These are phyloP conservation scores for Dysdera silvatica DNA, from an alignment of 1,140 invertebrate genomes.

Conservation along the genomic window DNA sequence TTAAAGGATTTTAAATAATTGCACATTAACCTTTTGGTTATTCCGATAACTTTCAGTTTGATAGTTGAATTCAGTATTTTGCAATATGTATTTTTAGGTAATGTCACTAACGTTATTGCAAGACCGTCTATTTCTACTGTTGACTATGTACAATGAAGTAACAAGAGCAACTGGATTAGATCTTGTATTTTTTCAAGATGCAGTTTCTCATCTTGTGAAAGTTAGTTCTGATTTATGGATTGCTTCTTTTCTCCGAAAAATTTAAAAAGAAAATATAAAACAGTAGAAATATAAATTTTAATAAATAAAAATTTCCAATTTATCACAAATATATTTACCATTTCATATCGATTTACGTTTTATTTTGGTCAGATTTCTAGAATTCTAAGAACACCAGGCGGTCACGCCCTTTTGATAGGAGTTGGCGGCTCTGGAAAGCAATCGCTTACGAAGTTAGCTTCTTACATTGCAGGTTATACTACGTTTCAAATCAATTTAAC, in stretches of 20 bases:
- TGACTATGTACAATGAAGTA: slow-evolving; percentile 93
- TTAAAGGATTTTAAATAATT: no score
- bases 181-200: slow-evolving; percentile 97
- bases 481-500: slow-evolving; percentile 93
- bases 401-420: slow-evolving; percentile 89
- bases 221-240: slow-evolving; percentile 37
- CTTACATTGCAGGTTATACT: slow-evolving; percentile 94
- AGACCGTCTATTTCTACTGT: slow-evolving; percentile 76
- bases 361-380: slow-evolving; percentile 63
- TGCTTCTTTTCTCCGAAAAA: no score
- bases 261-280: no score
- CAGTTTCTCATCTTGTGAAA: slow-evolving; percentile 89
- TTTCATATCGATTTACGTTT: not conserved
- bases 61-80: no score
- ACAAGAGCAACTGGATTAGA: slow-evolving; percentile 91
- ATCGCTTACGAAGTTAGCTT: slow-evolving; percentile 87
- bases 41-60: no score
- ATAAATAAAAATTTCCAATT: no score
- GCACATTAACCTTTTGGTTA: no score
- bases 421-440: slow-evolving; percentile 97
- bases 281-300: no score
- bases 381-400: slow-evolving; percentile 86
- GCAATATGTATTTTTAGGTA: no score
- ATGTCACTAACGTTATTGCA: slow-evolving; percentile 57
- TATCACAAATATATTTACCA: no score